A percentile compares a stretch with the other conserved stretches of the same genome.
phyloP scores from a whole-genome alignment of 2,888 invertebrate species.

The Oscheius sp. region DNA sequence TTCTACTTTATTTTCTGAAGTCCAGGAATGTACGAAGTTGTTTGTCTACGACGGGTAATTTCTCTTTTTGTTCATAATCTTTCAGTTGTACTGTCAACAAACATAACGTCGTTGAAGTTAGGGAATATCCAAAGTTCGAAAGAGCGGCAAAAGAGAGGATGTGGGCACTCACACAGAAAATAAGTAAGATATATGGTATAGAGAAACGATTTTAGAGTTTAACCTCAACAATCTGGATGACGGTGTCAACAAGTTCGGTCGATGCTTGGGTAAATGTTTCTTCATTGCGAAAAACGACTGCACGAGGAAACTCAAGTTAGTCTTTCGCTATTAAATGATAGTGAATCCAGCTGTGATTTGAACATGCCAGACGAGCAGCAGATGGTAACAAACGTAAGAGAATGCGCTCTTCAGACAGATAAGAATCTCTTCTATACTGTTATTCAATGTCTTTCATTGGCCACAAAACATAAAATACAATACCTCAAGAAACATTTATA shows the following conservation, averaged over 20 bases:
- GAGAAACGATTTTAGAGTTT: neutral
- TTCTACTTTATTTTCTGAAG: neutral
- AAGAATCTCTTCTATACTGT: neutral
- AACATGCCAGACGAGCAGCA: constrained; percentile 7
- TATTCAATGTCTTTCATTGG: neutral
- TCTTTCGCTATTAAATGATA: neutral
- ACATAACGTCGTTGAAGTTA: neutral
- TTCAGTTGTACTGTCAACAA: constrained; percentile 11
- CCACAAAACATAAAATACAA: neutral
- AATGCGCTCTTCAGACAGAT: neutral
- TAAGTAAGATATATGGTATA: neutral
- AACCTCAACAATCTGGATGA: neutral
- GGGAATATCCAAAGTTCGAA: neutral
- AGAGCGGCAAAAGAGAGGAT: neutral
- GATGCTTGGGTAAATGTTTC: neutral
- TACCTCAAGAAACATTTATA: neutral
- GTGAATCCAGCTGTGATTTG: constrained; percentile 4
- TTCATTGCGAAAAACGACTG: constrained; percentile 1
- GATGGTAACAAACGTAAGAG: neutral
- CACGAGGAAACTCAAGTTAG: neutral
- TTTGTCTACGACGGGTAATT: constrained; percentile 5
- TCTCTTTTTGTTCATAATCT: neutral
- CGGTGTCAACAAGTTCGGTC: neutral
- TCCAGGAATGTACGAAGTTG: neutral
- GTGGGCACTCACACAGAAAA: neutral